Base-by-base conservation (phyloP, 2,113 vertebrate species). In the Irena cyanogastra region DNA sequence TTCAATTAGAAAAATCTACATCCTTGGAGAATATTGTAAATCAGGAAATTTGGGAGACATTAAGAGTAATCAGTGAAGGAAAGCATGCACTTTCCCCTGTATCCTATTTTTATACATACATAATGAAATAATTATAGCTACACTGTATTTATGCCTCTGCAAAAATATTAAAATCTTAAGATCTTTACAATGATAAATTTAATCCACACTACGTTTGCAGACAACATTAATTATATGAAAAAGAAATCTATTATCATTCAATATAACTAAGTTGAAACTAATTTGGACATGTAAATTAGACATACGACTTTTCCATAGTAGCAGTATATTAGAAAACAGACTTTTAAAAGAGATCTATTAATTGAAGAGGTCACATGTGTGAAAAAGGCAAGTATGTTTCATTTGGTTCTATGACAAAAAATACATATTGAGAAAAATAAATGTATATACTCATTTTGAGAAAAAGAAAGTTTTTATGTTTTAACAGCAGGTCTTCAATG, bases 41-140 rank as follows among this genome's bases (percentile, higher is more conserved):
- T 98, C 98, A 98, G 98, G 98, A 98, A 98, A 98, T 98, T 98
- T 98, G 98, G 97, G 98, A 98, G 98, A 98, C 98, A 98, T 98
- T 98, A 98, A 98, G 98, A 97, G 98, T 98, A 98, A 98, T 98
- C 98, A 98, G 98, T 95, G 97, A 98, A 97, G 97, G 98, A 98
- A 98, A 98, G 97, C 98, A 97, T 98, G 98, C 89, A 96, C 97
- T 98, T 97, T 98, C 96, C 97, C 98, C 97, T 7, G 39, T 98
- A 97, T 97, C 97, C 98, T 98, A 98, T 98, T 98, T 98, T 98
- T 98, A 98, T 97, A 98, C 98, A 98, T 97, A 98, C 98, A 98
- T 98, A 98, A 98, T 98, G 98, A 98, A 98, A 98, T 98, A 98
- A 98, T 98, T 98, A 98, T 98, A 98, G 97, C 97, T 95, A 97